Conservation (phyloP, 1,140 invertebrate species). For the Kradibia gibbosae region DNA sequence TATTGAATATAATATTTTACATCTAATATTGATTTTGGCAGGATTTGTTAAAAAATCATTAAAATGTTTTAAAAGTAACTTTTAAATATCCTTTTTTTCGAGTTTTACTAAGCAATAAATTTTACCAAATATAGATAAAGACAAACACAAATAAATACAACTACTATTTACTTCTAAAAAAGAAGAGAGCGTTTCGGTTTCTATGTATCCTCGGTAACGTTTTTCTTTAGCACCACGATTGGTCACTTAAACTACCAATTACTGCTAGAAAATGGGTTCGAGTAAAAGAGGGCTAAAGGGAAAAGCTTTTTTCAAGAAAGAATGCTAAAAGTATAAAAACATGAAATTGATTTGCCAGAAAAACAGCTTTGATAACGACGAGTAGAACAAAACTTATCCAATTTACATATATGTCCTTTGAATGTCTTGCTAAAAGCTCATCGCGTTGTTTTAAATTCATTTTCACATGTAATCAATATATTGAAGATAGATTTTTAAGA, state of each 20-base stretch:
- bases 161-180: neutral
- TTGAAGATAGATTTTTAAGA: too few species aligned
- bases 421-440: too few species aligned
- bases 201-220: neutral
- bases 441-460: too few species aligned
- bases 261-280: neutral
- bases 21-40: neutral
- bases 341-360: neutral
- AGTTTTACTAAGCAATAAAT: neutral
- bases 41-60: neutral
- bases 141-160: constrained; percentile 7
- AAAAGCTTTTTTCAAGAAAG: neutral
- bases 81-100: neutral
- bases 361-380: too few species aligned
- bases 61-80: neutral
- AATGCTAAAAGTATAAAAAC: constrained; percentile 1
- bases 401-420: too few species aligned
- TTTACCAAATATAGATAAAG: neutral
- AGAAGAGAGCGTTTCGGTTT: constrained; percentile 7
- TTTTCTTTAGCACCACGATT: neutral
- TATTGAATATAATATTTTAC: too few species aligned
- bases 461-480: too few species aligned
- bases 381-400: too few species aligned
- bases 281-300: neutral
- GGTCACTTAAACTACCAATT: constrained; percentile 27